Evolutionary conservation across 2,888 invertebrate genomes (phyloP).

Genomic region (Drosophila anceps): DNA sequence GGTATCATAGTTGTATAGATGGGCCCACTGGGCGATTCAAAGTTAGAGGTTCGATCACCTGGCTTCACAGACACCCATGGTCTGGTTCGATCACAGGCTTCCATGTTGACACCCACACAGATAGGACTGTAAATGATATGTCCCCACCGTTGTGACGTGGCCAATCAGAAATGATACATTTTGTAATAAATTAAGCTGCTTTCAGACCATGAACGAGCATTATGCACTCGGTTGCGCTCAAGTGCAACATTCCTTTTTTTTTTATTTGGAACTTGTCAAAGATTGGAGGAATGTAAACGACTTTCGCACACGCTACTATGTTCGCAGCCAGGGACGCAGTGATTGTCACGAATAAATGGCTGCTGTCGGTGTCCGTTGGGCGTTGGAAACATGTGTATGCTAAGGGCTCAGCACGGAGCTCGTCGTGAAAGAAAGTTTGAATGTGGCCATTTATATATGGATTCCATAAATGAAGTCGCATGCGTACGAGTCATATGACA

Average conservation of each 20-base stretch:
- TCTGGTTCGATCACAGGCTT: not conserved
- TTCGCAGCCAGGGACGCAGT: constrained; percentile 3
- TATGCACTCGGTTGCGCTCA: not conserved
- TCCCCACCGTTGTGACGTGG: not conserved
- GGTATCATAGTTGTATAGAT: not conserved
- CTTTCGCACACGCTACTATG: constrained; percentile 34
- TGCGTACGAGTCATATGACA: constrained; percentile 34
- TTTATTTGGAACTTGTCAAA: constrained; percentile 12
- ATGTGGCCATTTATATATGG: constrained; percentile 61
- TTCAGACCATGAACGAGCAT: not conserved
- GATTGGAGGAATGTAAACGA: constrained; percentile 35
- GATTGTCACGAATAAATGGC: constrained; percentile 16
- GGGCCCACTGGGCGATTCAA: no score
- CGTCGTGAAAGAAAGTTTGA: constrained; percentile 49
- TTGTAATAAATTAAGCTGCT: not conserved
- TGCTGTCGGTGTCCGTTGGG: not conserved
- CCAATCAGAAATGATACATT: not conserved
- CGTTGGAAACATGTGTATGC: constrained; percentile 17
- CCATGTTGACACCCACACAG: not conserved
- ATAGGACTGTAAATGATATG: not conserved
- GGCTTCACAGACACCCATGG: not conserved
- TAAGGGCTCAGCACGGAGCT: constrained; percentile 5
- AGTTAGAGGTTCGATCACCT: not conserved
- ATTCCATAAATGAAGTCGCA: constrained; percentile 61
- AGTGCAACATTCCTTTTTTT: not conserved